These are phyloP conservation scores for Seriola aureovittata DNA, from an alignment of 2,113 vertebrate species.

Conservation along the genomic window DNA sequence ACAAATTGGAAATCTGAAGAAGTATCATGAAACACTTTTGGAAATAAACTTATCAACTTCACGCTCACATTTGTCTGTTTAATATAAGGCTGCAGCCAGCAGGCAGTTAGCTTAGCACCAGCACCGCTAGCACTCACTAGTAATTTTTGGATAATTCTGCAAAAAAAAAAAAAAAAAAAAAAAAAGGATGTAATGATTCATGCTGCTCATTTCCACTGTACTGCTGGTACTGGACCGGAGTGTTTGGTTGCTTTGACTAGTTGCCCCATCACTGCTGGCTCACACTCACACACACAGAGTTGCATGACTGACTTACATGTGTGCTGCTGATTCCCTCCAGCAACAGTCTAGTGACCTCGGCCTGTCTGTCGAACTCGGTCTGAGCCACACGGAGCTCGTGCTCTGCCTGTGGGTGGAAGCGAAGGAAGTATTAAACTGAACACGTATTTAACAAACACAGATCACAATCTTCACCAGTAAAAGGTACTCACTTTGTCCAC, in stretches of 20 bases:
- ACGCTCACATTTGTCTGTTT: no score
- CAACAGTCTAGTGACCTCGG: slow-evolving; percentile 93
- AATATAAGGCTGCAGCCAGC: no score
- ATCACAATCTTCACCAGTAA: no score
- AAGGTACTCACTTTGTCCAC: slow-evolving; percentile 93
- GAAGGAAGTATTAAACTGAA: not conserved
- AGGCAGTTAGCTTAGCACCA: no score
- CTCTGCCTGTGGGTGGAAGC: slow-evolving; percentile 86
- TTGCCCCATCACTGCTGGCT: not conserved
- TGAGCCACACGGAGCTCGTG: slow-evolving; percentile 95
- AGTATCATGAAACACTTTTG: no score
- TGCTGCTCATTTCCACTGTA: not conserved
- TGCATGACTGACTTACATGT: slow-evolving; percentile 87
- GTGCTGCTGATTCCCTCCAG: slow-evolving; percentile 97
- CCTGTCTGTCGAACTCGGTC: slow-evolving; percentile 96
- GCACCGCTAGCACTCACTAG: no score
- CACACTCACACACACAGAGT: not conserved
- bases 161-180: no score
- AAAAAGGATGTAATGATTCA: no score
- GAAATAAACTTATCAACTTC: no score
- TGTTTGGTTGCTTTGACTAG: not conserved
- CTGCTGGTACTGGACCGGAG: not conserved
- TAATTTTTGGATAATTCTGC: no score
- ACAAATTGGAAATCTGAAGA: no score
- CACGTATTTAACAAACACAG: not conserved